Percentiles rank a stretch among this genome's conserved stretches.
These are phyloP conservation scores for Sarcophaga carnaria DNA, from an alignment of 2,888 invertebrate genomes.

Conservation along the genomic window DNA sequence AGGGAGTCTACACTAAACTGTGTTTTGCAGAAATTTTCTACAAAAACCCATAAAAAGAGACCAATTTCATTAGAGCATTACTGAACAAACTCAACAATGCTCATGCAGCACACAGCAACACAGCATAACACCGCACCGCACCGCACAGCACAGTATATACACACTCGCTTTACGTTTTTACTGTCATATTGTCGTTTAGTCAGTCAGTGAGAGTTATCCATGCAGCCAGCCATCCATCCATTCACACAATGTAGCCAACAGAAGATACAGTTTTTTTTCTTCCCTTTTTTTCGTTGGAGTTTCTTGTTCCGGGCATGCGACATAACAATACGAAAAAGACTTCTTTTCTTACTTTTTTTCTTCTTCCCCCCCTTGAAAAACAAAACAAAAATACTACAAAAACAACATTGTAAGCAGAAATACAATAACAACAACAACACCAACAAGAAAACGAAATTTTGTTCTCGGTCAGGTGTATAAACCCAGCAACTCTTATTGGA, in stretches of 20 bases:
- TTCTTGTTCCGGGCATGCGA: slow-evolving; percentile 66
- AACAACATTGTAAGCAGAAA: background rate
- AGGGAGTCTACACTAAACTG: slow-evolving; percentile 78
- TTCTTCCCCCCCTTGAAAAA: slow-evolving; percentile 6
- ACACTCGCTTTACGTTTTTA: background rate
- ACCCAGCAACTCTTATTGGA: slow-evolving; percentile 71
- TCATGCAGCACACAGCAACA: slow-evolving; percentile 1
- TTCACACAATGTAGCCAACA: slow-evolving; percentile 57
- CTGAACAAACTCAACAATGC: slow-evolving; percentile 42
- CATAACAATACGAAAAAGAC: slow-evolving; percentile 56
- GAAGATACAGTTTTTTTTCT: slow-evolving; percentile 31
- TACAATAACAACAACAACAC: slow-evolving; percentile 7
- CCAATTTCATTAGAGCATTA: slow-evolving; percentile 65
- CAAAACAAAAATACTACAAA: background rate
- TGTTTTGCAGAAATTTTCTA: slow-evolving; percentile 75
- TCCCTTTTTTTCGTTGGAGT: background rate
- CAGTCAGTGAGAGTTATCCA: slow-evolving; percentile 49
- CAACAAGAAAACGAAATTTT: slow-evolving; percentile 50
- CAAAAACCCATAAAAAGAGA: slow-evolving; percentile 68
- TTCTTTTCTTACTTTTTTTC: slow-evolving; percentile 45
- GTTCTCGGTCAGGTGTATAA: slow-evolving; percentile 61
- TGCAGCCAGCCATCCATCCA: slow-evolving; percentile 42
- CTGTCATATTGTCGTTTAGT: slow-evolving; percentile 52
- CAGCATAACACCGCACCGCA: background rate
- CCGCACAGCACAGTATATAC: background rate